These are phyloP conservation scores for Armadillidium nasatum DNA, from an alignment of 1,140 invertebrate species.

Conservation along the genomic window DNA sequence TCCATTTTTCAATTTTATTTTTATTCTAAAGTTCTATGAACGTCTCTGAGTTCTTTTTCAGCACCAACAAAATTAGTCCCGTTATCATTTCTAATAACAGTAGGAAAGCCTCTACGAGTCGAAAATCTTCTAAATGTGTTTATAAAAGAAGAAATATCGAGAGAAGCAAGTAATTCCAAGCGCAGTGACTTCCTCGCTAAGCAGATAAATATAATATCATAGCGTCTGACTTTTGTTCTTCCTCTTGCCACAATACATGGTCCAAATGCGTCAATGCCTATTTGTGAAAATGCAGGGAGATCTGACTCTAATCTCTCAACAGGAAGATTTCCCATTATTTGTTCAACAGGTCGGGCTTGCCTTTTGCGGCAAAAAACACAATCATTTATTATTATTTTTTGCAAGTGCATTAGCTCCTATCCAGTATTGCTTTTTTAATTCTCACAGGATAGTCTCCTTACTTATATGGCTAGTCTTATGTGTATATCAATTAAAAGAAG, in stretches of 20 bases:
- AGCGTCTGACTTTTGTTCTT: conserved; percentile 40
- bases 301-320: neutral
- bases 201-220: conserved; percentile 47
- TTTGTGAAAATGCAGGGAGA: conserved; percentile 21
- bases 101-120: conserved; percentile 46
- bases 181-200: conserved; percentile 47
- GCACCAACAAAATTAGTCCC: conserved; percentile 50
- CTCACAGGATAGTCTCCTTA: neutral
- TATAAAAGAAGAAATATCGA: conserved; percentile 39
- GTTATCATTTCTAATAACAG: conserved; percentile 48
- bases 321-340: conserved; percentile 25
- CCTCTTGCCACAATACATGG: conserved; percentile 3
- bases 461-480: neutral
- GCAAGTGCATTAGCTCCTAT: neutral
- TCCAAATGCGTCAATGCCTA: conserved; percentile 33
- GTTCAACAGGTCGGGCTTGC: neutral
- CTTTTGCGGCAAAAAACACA: conserved; percentile 16
- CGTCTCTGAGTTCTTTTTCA: conserved; percentile 41
- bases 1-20: neutral
- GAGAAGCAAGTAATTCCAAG: conserved; percentile 46
- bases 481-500: no score
- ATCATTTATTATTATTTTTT: conserved; percentile 3
- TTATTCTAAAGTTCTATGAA: neutral
- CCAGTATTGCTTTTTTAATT: neutral
- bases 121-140: conserved; percentile 48